Evolutionary conservation across 2,113 vertebrate species (phyloP).

Genomic region (Sclerurus mexicanus): DNA sequence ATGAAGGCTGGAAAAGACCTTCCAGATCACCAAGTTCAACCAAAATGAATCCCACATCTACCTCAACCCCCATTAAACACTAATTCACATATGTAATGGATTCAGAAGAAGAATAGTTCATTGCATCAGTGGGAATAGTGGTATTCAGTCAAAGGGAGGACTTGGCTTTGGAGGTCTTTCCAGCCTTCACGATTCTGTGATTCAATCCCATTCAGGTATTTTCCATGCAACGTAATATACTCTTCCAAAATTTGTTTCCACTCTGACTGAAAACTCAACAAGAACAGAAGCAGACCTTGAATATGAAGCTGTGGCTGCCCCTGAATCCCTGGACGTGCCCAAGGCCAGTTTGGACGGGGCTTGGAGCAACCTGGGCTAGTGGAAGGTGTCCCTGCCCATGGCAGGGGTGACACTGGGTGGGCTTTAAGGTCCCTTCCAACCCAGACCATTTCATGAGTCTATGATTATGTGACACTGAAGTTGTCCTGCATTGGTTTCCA

Average conservation of each 20-base stretch:
- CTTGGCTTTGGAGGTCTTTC: neutral
- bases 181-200: neutral
- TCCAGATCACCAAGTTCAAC: neutral
- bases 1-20: neutral
- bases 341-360: accelerated
- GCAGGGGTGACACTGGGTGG: too few species aligned
- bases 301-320: neutral
- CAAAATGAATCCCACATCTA: neutral
- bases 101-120: neutral
- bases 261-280: neutral
- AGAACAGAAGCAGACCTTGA: neutral
- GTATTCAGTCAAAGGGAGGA: neutral
- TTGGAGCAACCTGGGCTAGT: neutral
- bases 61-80: neutral
- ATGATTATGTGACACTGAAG: neutral
- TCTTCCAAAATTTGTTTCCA: neutral
- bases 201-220: neutral
- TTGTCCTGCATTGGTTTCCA: neutral
- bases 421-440: neutral
- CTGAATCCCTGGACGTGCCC: neutral
- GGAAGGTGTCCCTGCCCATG: neutral
- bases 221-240: neutral
- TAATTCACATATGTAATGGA: neutral
- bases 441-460: neutral
- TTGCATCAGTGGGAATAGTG: neutral